phyloP scores from a whole-genome alignment of 2,888 invertebrate species.

The Scaptomyza parva region DNA sequence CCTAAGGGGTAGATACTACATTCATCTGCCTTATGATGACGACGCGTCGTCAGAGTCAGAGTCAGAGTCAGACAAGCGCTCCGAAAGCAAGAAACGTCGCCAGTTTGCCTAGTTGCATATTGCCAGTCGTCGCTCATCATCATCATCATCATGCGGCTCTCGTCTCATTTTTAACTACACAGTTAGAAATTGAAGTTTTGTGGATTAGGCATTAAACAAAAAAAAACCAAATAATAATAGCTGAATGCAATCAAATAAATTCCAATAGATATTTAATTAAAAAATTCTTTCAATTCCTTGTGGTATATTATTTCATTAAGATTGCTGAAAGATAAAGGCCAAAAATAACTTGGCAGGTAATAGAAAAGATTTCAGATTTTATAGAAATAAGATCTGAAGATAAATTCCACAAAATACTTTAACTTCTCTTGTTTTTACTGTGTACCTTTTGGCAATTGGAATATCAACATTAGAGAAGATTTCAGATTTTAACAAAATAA shows the following conservation, averaged over 20 bases:
- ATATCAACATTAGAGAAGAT: no score
- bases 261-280: neutral
- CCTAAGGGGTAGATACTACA: constrained; percentile 8
- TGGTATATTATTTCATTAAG: neutral
- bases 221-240: neutral
- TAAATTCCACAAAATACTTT: no score
- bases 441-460: no score
- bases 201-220: neutral
- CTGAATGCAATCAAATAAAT: constrained; percentile 2
- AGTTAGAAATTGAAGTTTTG: neutral
- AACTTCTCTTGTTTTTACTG: no score
- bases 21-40: constrained; percentile 71
- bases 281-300: neutral
- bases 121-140: constrained; percentile 30
- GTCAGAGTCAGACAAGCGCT: constrained; percentile 28
- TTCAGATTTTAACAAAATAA: no score
- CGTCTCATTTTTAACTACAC: constrained; percentile 33
- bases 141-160: constrained; percentile 48
- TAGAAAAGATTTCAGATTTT: no score
- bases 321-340: no score
- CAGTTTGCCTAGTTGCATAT: constrained; percentile 24
- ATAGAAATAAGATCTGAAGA: no score
- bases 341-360: no score
- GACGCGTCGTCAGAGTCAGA: constrained; percentile 44
- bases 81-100: constrained; percentile 23